Evolutionary conservation across 2,113 vertebrate species (phyloP), one percentile per base, ranked within the genome.

Genomic region (Athene noctua): DNA sequence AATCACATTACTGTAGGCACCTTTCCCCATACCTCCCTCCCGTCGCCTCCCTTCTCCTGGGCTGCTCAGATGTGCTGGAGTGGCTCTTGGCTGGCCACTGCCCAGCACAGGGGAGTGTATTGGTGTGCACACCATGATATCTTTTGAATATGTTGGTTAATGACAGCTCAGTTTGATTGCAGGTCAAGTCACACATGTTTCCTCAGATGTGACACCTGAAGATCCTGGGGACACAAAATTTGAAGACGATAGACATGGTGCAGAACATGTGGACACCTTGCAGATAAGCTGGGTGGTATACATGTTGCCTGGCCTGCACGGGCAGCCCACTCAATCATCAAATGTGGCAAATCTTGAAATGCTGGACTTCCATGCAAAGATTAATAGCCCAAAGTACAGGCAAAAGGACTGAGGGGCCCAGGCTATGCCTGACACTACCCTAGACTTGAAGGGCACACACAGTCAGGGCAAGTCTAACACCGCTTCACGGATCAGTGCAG

Each of bases 41-140:
- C 59, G 52, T 51, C 4, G 1, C 20, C 13, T 58, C 23, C 47
- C 46, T 83, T 88, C 42, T 49, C 12, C 47, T 23, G 42, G 55
- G 9, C 49, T 52, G 42, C 13, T 67, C 7, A 2, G 42, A 67
- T 1, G 2, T 46, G 27, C 55, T 62, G 30, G 55, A 23, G 6
- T 71, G 47, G 15, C 66, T 83, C 54, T 73, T 73, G 66, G 21
- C 17, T 52, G 29, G 5, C 40, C 32, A 27, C 16, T 47, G 38
- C 38, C 27, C 3, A 1, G 51, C 38, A 36, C 5, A 2, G 1
- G 7, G 32, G 15, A 88, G 3, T 2, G 0, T 25, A 30, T 16
- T 1, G 2, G 9, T 46, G 46, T 46, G 23, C 40, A 38, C 47
- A 61, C 15, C 5, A 0, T 2, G 4, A 30, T 18, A 18, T 5